A percentile compares a stretch with the other conserved stretches of the same genome.
Evolutionary conservation across 35 echinoderm and acorn worm species (phyloP).

Genomic region (Ophiothrix spiculata): DNA sequence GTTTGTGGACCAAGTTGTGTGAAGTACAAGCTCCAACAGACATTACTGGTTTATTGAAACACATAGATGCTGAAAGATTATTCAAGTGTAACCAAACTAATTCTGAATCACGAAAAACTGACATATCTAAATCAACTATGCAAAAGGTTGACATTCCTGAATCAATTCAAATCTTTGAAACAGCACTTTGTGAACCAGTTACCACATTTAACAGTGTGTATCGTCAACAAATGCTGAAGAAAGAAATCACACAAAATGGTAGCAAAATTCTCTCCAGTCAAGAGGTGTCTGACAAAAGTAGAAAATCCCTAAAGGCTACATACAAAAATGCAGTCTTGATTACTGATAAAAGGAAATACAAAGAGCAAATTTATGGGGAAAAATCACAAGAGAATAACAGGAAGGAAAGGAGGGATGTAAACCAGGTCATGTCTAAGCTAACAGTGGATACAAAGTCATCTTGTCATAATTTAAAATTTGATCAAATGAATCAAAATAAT

Average conservation of each 20-base stretch:
- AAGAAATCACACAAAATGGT: neutral
- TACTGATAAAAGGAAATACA: neutral
- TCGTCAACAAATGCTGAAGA: conserved; percentile 18
- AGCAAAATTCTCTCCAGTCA: neutral
- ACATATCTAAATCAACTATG: no score
- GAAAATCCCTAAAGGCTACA: neutral
- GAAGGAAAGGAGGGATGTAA: no score
- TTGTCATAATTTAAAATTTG: no score
- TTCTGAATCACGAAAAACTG: no score
- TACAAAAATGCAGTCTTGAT: neutral
- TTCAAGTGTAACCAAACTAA: no score
- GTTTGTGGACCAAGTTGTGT: conserved; percentile 49
- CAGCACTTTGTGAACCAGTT: neutral
- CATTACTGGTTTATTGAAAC: neutral
- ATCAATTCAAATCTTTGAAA: neutral
- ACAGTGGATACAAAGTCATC: no score
- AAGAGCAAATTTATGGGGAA: neutral
- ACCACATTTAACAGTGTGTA: conserved; percentile 17
- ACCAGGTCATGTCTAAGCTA: no score
- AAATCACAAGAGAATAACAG: neutral
- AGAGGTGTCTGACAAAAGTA: neutral
- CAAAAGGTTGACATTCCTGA: neutral
- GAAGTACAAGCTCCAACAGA: conserved; percentile 33
- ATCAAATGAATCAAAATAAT: no score
- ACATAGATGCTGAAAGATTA: no score